A percentile compares a stretch with the other conserved stretches of the same genome.
These are phyloP conservation scores for Asteroscopus sphinx DNA, from an alignment of 2,888 invertebrate genomes.

Conservation along the genomic window DNA sequence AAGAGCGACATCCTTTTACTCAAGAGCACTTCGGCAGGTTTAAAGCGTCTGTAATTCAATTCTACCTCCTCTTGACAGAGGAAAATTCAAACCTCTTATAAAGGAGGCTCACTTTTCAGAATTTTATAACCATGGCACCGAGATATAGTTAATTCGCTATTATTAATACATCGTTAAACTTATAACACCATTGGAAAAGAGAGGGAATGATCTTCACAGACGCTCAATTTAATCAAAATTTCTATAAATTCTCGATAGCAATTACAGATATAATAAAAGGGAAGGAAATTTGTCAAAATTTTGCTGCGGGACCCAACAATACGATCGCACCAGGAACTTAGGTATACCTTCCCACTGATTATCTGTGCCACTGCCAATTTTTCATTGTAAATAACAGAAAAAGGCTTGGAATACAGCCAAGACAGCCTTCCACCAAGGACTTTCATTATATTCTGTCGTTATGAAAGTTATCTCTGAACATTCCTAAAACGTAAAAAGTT, in stretches of 20 bases:
- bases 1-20: slow-evolving; percentile 7
- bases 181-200: too few relatives aligned
- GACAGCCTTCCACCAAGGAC: neutral
- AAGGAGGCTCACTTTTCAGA: neutral
- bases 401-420: slow-evolving; percentile 16
- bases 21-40: slow-evolving; percentile 24
- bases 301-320: neutral
- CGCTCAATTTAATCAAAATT: too few relatives aligned
- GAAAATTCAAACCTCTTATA: slow-evolving; percentile 3
- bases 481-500: too few relatives aligned
- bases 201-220: too few relatives aligned
- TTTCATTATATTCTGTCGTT: too few relatives aligned
- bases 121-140: neutral
- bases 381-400: slow-evolving; percentile 8
- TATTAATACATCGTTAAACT: too few relatives aligned
- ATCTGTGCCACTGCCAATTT: neutral
- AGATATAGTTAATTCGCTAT: too few relatives aligned
- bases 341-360: too few relatives aligned
- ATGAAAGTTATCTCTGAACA: too few relatives aligned
- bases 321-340: neutral
- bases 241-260: too few relatives aligned
- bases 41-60: slow-evolving; percentile 35
- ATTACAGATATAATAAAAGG: too few relatives aligned
- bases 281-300: too few relatives aligned
- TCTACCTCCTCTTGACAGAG: slow-evolving; percentile 7